phyloP scores from a whole-genome alignment of 2,797 vertebrate genomes.

The Sphaeramia orbicularis region DNA sequence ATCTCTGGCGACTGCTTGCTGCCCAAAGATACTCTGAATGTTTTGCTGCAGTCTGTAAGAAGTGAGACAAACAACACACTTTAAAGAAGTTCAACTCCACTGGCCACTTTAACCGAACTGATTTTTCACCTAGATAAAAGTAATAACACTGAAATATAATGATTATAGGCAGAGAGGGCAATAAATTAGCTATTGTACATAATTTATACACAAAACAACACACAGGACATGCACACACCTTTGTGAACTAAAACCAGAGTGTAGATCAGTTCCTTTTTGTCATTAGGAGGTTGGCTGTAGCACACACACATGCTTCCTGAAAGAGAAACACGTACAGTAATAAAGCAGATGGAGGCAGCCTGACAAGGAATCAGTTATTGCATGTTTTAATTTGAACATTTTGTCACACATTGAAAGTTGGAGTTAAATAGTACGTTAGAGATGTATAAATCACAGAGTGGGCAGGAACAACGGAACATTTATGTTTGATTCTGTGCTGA shows the following conservation, averaged over 20 bases:
- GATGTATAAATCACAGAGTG: neutral
- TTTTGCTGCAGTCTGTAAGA: slow-evolving; percentile 90
- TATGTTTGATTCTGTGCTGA: neutral
- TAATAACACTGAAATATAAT: neutral
- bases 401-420: neutral
- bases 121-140: slow-evolving; percentile 6
- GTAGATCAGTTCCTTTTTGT: slow-evolving; percentile 85
- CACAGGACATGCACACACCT: slow-evolving; percentile 77
- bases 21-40: slow-evolving; percentile 86
- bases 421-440: neutral
- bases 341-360: neutral
- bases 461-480: neutral
- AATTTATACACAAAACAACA: neutral
- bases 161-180: neutral
- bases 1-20: slow-evolving; percentile 56
- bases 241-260: slow-evolving; percentile 91
- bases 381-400: neutral
- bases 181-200: neutral
- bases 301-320: slow-evolving; percentile 93
- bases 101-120: too few species aligned
- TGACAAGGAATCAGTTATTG: neutral
- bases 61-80: neutral
- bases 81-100: too few species aligned
- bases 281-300: slow-evolving; percentile 82
- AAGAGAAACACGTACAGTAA: slow-evolving; percentile 36